Evolutionary conservation across 2,113 vertebrate species (phyloP).

Genomic region (Callaeas wilsoni): DNA sequence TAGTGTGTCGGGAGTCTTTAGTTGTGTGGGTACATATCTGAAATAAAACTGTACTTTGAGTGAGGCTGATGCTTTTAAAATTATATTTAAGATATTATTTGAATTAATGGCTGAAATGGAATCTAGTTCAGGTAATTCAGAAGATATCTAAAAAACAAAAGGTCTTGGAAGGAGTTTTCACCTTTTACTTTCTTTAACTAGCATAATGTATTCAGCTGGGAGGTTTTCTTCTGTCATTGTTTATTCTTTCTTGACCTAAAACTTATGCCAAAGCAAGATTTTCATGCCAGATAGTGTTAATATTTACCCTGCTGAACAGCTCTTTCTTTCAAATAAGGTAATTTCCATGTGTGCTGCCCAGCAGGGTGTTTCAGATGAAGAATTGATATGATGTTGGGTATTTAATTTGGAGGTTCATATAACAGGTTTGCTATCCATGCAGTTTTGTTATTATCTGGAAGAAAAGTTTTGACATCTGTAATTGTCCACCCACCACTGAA

Average conservation of each 20-base stretch:
- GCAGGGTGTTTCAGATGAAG: neutral
- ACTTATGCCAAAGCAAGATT: conserved; percentile 4
- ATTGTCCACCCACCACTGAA: conserved; percentile 33
- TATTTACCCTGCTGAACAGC: neutral
- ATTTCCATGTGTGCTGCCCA: neutral
- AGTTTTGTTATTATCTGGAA: conserved; percentile 42
- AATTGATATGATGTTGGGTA: neutral
- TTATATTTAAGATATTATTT: neutral
- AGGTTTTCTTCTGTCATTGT: neutral
- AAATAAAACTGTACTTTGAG: neutral
- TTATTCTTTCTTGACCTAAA: conserved; percentile 3
- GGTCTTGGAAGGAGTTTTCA: neutral
- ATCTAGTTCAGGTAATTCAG: neutral
- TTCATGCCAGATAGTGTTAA: conserved; percentile 21
- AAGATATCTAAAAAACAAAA: neutral
- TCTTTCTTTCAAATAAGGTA: conserved; percentile 23
- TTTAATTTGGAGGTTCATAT: conserved; percentile 19
- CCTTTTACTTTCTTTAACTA: neutral
- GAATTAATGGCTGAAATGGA: neutral
- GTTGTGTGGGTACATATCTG: neutral
- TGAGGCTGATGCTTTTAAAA: neutral
- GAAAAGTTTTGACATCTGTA: conserved; percentile 45
- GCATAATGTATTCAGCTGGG: neutral
- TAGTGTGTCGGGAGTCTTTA: neutral
- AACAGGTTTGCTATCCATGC: conserved; percentile 1